phyloP scores from a whole-genome alignment of 64 coral and sea anemone genomes.

The Platygyra sinensis region DNA sequence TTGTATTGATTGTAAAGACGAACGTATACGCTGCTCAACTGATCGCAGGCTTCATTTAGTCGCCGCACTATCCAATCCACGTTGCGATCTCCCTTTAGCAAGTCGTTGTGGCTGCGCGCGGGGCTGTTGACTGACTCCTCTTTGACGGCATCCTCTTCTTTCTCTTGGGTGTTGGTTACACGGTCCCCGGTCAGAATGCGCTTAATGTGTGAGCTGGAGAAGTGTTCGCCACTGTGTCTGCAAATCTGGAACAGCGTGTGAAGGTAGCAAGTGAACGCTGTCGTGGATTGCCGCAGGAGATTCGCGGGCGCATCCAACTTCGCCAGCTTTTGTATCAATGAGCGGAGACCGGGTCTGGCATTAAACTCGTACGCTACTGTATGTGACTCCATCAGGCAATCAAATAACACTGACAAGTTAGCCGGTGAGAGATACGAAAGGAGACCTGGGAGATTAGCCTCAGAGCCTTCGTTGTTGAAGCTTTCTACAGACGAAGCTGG shows the following conservation, averaged over 20 bases:
- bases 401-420: conserved; percentile 97
- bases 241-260: conserved; percentile 98
- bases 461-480: conserved; percentile 26
- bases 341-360: conserved; percentile 82
- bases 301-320: conserved; percentile 89
- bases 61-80: conserved; percentile 96
- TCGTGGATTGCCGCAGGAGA: conserved; percentile 96
- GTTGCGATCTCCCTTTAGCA: conserved; percentile 87
- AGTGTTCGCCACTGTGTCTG: conserved; percentile 93
- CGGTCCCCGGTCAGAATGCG: conserved; percentile 95
- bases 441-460: conserved; percentile 76
- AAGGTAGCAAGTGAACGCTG: conserved; percentile 91
- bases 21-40: conserved; percentile 93
- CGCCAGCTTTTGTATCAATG: conserved; percentile 92
- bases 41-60: conserved; percentile 90
- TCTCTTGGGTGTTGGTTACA: conserved; percentile 35
- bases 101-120: conserved; percentile 68
- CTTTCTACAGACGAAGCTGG: conserved; percentile 33
- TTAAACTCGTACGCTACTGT: conserved; percentile 98
- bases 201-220: conserved; percentile 93
- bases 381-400: conserved; percentile 98
- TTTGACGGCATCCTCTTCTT: conserved; percentile 70
- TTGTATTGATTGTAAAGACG: conserved; percentile 86
- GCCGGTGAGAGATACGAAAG: conserved; percentile 86
- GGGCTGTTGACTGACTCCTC: conserved; percentile 45